phyloP scores from a whole-genome alignment of 2,113 vertebrate genomes.

The Octodon degus region DNA sequence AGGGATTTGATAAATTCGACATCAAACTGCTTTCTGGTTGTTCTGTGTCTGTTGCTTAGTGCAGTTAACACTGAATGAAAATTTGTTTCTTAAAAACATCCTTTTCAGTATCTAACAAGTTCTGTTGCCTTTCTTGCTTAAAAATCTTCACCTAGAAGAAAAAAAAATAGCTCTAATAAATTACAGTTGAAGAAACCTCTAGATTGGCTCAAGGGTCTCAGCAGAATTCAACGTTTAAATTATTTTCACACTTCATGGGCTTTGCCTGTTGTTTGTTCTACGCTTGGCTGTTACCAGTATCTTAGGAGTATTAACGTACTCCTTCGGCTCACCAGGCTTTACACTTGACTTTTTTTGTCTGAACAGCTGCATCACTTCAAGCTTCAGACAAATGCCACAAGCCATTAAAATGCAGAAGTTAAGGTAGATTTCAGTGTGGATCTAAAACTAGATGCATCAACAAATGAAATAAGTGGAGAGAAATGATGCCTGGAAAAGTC shows the following conservation, averaged over 20 bases:
- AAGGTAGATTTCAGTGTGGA: background rate
- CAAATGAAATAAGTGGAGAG: constrained; percentile 47
- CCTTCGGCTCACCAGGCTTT: background rate
- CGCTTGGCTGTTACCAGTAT: background rate
- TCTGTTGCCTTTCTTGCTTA: background rate
- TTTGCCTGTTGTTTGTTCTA: background rate
- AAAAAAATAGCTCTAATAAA: background rate
- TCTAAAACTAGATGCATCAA: constrained; percentile 40
- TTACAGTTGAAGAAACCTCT: background rate
- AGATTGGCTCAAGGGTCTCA: constrained; percentile 22
- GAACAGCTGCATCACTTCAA: constrained; percentile 15
- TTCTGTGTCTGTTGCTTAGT: background rate
- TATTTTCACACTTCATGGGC: constrained; percentile 19
- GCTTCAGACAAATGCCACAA: background rate
- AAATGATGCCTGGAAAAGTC: constrained; percentile 66
- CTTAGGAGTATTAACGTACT: background rate
- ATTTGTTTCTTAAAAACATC: background rate
- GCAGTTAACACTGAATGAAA: background rate
- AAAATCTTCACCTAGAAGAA: background rate
- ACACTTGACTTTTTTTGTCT: background rate
- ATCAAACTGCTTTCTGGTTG: constrained; percentile 24
- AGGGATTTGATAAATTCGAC: background rate
- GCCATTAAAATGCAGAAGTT: background rate
- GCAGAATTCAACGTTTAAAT: background rate
- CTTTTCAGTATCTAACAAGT: background rate